phyloP scores from a whole-genome alignment of 2,888 invertebrate genomes.

The Xanthostigma xanthostigma region DNA sequence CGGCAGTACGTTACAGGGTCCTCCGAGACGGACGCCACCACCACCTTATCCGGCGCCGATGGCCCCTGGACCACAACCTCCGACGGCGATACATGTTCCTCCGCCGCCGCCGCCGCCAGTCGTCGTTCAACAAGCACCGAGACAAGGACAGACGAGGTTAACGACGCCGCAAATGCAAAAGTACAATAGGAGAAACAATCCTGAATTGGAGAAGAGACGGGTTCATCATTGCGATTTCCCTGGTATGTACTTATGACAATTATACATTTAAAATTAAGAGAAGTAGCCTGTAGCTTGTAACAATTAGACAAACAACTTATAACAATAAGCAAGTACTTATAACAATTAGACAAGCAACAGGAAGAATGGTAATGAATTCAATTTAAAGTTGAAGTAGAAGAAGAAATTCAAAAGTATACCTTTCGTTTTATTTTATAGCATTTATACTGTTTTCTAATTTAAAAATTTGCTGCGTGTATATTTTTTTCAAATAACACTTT shows the following conservation, averaged over 20 bases:
- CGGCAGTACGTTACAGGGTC: conserved; percentile 49
- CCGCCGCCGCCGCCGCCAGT: conserved; percentile 17
- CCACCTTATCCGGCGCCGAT: conserved; percentile 57
- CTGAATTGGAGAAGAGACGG: conserved; percentile 86
- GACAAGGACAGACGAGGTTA: conserved; percentile 12
- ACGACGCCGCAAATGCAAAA: conserved; percentile 34
- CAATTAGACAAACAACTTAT: too few relatives aligned
- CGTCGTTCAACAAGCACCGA: neutral
- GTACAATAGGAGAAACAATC: conserved; percentile 91
- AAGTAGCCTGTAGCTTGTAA: too few relatives aligned
- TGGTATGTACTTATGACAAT: conserved; percentile 39
- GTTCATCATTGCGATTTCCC: conserved; percentile 95
- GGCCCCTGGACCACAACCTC: conserved; percentile 18
- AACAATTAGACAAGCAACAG: too few relatives aligned
- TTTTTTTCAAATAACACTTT: too few relatives aligned
- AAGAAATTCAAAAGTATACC: too few relatives aligned
- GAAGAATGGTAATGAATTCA: too few relatives aligned
- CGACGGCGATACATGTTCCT: conserved; percentile 16
- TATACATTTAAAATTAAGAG: neutral
- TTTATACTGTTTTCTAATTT: too few relatives aligned
- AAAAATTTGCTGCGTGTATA: too few relatives aligned
- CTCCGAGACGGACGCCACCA: conserved; percentile 56
- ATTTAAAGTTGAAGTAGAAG: too few relatives aligned
- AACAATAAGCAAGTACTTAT: too few relatives aligned
- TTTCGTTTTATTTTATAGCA: too few relatives aligned